Conservation (phyloP, 2,113 vertebrate species). For the Anoplopoma fimbria region DNA sequence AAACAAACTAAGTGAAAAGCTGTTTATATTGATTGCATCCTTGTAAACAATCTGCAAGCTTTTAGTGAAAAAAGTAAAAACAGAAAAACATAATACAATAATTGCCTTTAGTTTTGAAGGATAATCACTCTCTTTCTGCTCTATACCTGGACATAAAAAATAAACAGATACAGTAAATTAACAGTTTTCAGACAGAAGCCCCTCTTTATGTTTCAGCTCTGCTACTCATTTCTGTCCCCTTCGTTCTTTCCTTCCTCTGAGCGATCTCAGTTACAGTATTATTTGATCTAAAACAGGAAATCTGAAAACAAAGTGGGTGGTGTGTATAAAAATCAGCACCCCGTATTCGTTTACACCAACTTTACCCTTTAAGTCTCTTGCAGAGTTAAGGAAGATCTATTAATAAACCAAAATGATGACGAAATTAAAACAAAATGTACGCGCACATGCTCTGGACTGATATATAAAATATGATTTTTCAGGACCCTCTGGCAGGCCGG, state of each 20-base stretch:
- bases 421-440: background rate
- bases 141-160: too few relatives aligned
- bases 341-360: too few relatives aligned
- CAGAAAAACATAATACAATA: background rate
- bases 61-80: background rate
- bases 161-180: background rate
- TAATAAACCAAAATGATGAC: background rate
- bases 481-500: slow-evolving; percentile 90
- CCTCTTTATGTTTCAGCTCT: background rate
- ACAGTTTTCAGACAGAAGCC: background rate
- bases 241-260: slow-evolving; percentile 24
- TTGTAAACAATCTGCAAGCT: background rate
- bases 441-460: background rate
- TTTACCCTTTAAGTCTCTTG: background rate
- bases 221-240: background rate
- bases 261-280: slow-evolving; percentile 28
- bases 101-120: background rate
- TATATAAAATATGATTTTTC: background rate
- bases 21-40: background rate
- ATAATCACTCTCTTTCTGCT: background rate
- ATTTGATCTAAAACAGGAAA: slow-evolving; percentile 58
- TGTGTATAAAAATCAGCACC: too few relatives aligned
- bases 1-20: background rate
- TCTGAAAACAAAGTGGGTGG: slow-evolving; percentile 54
- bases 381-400: background rate